A percentile compares a stretch with the other conserved stretches of the same genome.
These are phyloP conservation scores for Incurvaria masculella DNA, from an alignment of 2,888 invertebrate genomes.

Conservation along the genomic window DNA sequence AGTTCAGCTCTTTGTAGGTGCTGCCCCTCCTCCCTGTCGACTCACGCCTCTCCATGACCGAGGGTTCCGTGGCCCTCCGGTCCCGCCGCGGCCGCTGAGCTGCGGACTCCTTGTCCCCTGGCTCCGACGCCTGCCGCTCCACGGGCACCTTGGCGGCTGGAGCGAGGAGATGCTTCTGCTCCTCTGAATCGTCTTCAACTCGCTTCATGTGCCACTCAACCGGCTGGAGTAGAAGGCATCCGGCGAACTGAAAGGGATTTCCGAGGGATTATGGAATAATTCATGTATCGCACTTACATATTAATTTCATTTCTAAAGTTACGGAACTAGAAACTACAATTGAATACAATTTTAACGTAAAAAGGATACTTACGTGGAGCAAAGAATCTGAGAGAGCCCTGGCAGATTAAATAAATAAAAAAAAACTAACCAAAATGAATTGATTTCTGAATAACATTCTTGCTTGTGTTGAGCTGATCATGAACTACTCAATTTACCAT, in stretches of 20 bases:
- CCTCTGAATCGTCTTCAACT: slow-evolving; percentile 38
- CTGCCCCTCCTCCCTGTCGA: slow-evolving; percentile 15
- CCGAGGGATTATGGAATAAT: background rate
- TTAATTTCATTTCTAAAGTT: no score
- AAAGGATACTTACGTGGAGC: no score
- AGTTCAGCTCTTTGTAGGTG: slow-evolving; percentile 27
- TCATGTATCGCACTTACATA: no score
- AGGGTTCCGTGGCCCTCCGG: slow-evolving; percentile 19
- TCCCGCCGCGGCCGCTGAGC: slow-evolving; percentile 9
- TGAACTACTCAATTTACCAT: no score
- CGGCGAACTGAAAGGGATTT: slow-evolving; percentile 43
- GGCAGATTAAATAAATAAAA: no score
- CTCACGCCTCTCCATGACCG: slow-evolving; percentile 17
- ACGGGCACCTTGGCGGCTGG: background rate
- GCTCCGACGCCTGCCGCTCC: background rate
- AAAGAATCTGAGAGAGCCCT: no score
- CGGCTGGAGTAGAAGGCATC: slow-evolving; percentile 57
- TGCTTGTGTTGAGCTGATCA: no score
- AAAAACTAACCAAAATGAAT: no score
- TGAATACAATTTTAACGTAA: no score
- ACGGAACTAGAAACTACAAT: no score
- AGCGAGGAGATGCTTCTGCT: slow-evolving; percentile 31
- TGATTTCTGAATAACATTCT: no score
- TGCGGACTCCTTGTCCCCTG: background rate
- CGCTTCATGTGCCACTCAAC: slow-evolving; percentile 54